phyloP scores from a whole-genome alignment of 2,797 vertebrate genomes.

The Epinephelus awoara region DNA sequence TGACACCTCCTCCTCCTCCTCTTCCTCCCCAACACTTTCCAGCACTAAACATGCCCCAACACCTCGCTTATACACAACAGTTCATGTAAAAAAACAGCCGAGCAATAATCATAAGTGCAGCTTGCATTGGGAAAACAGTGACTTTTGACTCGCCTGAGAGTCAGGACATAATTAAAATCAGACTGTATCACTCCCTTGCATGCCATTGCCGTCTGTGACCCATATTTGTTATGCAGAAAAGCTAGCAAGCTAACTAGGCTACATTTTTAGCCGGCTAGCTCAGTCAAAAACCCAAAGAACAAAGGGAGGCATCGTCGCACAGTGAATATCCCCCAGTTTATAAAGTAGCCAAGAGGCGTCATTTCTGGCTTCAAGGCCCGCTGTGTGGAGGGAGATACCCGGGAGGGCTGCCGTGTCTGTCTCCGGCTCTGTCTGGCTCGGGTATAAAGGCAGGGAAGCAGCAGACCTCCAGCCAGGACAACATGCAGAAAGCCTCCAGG shows the following conservation, averaged over 20 bases:
- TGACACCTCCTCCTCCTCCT: constrained; percentile 25
- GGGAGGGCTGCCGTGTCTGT: constrained; percentile 26
- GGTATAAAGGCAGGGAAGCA: constrained; percentile 18
- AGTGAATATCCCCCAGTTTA: constrained; percentile 21
- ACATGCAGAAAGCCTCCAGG: constrained; percentile 53
- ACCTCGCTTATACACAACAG: not conserved
- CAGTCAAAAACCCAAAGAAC: constrained; percentile 63
- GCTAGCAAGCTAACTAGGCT: constrained; percentile 76
- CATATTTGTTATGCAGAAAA: constrained; percentile 67
- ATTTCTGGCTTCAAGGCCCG: constrained; percentile 13
- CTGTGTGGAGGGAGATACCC: constrained; percentile 13
- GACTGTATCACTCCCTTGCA: constrained; percentile 34
- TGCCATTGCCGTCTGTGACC: constrained; percentile 69
- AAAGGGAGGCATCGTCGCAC: constrained; percentile 64
- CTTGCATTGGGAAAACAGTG: too few relatives aligned
- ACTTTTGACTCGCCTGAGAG: not conserved
- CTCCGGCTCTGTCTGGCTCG: constrained; percentile 53
- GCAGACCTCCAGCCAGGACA: constrained; percentile 64
- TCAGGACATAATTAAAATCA: constrained; percentile 20
- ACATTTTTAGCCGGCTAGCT: constrained; percentile 72
- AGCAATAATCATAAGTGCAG: not conserved
- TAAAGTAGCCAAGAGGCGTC: constrained; percentile 27
- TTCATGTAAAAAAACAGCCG: not conserved
- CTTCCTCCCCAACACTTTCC: constrained; percentile 4
- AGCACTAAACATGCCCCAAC: not conserved